Base-by-base conservation (phyloP, 2,113 vertebrate species). In the Pachycephala philippinensis region DNA sequence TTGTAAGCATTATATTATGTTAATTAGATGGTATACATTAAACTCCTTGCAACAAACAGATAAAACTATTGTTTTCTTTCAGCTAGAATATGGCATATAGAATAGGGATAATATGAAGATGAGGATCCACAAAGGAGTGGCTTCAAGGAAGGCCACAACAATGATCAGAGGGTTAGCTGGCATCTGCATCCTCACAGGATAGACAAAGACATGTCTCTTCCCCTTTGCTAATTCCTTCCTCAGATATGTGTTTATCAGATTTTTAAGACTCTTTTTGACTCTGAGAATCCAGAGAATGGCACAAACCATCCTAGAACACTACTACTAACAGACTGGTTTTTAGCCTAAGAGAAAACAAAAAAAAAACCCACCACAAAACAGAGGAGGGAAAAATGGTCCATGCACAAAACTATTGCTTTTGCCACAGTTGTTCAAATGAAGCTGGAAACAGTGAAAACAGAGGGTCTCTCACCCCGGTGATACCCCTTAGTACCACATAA, bases 401-500 rank as follows among this genome's bases (percentile, higher is more conserved):
- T 7, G 19, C 31, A 53, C 7, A 44, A 15, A 93, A 30, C 2
- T 1, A 40, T 22, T 91, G 11, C 1, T 57, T 81, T 75, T 85
- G 11, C 23, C 47, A 11, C 15, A 22, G 12, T 52, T 69, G 20
- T 50, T 70, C 74, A 65, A 74, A 86, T 4, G 15, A 31, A 86
- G 8, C 13, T 57, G n/a, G 74, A 69, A 85, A 52, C 8, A 60
- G 22, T 24, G 21, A 45, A 40, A 81, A 22, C 9, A 65, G 35
- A 66, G 22, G 9, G 14, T 21, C 7, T 59, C 19, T 50, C 33
- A 75, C 18, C 24, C 23, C 12, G 33, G 35, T 30, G 33, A 33
- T 28, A 45, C 47, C 7, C 2, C 0, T 3, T 11, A 30, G 24
- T 52, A 60, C 24, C 16, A 49, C 1, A 0, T 39, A 49, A 72